These are phyloP conservation scores for Notiomystis cincta DNA, from an alignment of 2,113 vertebrate species.

Conservation along the genomic window DNA sequence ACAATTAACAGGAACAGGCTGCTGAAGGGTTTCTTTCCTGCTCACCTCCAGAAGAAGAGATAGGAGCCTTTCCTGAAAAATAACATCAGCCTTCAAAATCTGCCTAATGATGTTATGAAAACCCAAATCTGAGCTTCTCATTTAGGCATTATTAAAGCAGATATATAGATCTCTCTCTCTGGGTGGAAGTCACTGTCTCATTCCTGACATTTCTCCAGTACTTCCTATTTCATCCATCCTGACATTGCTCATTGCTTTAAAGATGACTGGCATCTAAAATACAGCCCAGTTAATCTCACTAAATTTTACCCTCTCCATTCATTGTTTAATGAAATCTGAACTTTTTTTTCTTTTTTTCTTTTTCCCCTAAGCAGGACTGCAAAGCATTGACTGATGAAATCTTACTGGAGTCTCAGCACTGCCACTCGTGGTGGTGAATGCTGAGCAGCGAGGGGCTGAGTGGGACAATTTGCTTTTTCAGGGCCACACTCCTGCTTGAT, in stretches of 20 bases:
- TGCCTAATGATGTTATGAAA: neutral
- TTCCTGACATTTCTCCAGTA: neutral
- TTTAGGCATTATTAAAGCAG: conserved; percentile 45
- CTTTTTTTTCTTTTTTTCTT: neutral
- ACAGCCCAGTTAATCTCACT: conserved; percentile 51
- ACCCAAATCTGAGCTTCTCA: conserved; percentile 25
- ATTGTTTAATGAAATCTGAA: conserved; percentile 52
- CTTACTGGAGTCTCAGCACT: neutral
- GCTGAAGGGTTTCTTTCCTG: neutral
- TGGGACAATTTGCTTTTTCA: neutral
- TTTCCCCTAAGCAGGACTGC: neutral
- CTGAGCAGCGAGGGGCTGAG: neutral
- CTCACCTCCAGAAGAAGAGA: neutral
- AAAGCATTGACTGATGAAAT: conserved; percentile 11
- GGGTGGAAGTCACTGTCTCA: neutral
- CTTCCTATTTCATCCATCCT: conserved; percentile 19
- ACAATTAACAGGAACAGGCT: neutral
- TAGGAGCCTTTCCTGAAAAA: neutral
- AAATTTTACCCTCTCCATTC: conserved; percentile 26
- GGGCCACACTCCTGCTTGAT: neutral
- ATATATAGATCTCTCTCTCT: neutral
- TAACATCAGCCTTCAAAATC: neutral
- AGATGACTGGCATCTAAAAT: conserved; percentile 32
- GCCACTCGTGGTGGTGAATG: neutral
- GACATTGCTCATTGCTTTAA: conserved; percentile 46